Evolutionary conservation across 1,140 invertebrate species (phyloP).

Genomic region (Mactra quadrangularis): DNA sequence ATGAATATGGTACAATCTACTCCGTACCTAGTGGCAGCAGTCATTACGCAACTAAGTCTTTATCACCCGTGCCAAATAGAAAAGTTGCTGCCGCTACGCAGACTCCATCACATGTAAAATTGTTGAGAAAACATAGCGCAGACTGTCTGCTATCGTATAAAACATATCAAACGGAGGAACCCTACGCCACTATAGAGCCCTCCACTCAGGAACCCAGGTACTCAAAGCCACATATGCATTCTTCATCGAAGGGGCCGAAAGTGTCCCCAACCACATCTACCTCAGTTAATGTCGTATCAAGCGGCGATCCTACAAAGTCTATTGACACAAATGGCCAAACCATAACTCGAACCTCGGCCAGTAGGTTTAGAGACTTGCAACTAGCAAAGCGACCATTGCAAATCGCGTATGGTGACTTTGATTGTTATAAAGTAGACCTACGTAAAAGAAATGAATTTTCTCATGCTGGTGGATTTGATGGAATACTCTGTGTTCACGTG

Average conservation of each 20-base stretch:
- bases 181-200: conserved; percentile 31
- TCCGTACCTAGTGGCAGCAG: conserved; percentile 28
- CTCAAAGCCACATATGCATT: conserved; percentile 54
- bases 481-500: conserved; percentile 95
- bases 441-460: conserved; percentile 74
- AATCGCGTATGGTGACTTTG: conserved; percentile 81
- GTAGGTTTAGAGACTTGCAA: conserved; percentile 79
- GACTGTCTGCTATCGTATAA: conserved; percentile 76
- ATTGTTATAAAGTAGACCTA: conserved; percentile 79
- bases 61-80: conserved; percentile 75
- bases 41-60: conserved; percentile 48
- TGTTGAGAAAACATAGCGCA: conserved; percentile 75
- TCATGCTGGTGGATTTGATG: conserved; percentile 89
- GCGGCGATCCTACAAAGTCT: conserved; percentile 62
- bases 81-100: conserved; percentile 82
- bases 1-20: conserved; percentile 62
- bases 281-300: conserved; percentile 67
- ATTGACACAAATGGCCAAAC: conserved; percentile 68
- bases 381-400: conserved; percentile 80
- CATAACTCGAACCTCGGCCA: conserved; percentile 65
- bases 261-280: conserved; percentile 68
- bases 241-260: conserved; percentile 61
- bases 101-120: conserved; percentile 88
- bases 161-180: conserved; percentile 89
- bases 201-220: conserved; percentile 50